Conservation (phyloP, 2,113 vertebrate species). For the human region DNA sequence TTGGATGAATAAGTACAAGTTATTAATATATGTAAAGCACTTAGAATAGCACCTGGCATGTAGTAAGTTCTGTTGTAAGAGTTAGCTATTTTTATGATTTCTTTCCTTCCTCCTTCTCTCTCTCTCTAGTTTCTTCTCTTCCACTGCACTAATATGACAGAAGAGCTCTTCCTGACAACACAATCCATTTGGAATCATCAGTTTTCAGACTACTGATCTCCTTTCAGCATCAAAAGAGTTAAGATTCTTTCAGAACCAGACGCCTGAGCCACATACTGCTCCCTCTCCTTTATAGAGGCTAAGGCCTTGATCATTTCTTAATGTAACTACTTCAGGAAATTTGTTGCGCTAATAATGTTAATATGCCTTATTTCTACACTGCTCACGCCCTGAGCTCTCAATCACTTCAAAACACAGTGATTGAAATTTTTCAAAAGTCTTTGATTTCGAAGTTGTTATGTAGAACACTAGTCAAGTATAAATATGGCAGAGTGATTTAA, state of each 20-base stretch:
- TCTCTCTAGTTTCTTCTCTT: not conserved
- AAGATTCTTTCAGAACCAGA: constrained; percentile 63
- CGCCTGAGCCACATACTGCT: not conserved
- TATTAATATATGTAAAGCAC: not conserved
- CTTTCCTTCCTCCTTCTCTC: not conserved
- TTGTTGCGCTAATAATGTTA: constrained; percentile 79
- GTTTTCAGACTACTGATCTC: not conserved
- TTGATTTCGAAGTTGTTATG: constrained; percentile 75
- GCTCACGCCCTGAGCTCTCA: constrained; percentile 78
- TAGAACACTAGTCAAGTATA: constrained; percentile 73
- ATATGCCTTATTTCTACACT: constrained; percentile 80
- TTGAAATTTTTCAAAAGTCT: constrained; percentile 71
- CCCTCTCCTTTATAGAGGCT: constrained; percentile 53
- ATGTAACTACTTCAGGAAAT: constrained; percentile 81
- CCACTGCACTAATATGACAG: not conserved
- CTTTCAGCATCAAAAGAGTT: constrained; percentile 62
- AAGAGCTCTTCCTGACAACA: constrained; percentile 1
- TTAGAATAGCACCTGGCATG: not conserved
- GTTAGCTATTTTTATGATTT: not conserved
- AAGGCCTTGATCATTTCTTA: constrained; percentile 80
- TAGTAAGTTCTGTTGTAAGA: not conserved
- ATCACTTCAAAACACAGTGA: constrained; percentile 77
- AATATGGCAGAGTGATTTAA: constrained; percentile 63
- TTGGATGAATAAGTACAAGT: not conserved
- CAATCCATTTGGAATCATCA: not conserved